Base-by-base conservation (phyloP, 53 echinoderm and acorn worm species). In the Paracentrotus lividus region DNA sequence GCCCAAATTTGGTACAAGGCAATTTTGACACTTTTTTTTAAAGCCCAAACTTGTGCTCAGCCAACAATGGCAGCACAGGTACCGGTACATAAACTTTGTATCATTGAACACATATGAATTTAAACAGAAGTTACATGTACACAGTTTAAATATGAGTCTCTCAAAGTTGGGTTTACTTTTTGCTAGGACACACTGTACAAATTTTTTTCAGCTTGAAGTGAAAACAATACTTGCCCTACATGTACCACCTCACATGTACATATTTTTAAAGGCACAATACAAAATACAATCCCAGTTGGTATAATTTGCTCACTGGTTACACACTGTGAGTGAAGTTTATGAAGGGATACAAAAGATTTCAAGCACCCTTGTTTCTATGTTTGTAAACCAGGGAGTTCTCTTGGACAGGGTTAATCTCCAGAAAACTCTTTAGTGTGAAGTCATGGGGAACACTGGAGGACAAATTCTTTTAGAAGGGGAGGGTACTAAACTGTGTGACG, bases 361-460 rank as follows among this genome's bases (percentile, higher is more conserved):
- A 72, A 72, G 72, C 72, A 72, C 40, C n/a, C 36, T 69, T 69
- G 69, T 40, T 69, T 40, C 10, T 64, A 10, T n/a, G n/a, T 64
- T 64, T 64, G 64, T 8, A 5, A 29, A 61, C 61, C 64, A 64
- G 58, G 18, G 49, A 10, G 10, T 5, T 10, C 6, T 49, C 10
- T 7, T 49, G 57, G 57, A 57, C 7, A 21, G 10, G 64, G 29
- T 4, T 72, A 72, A 72, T 72, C 72, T 20, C 15, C 40, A 40
- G 27, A 40, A 38, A 36, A 69, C 21, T 7, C 40, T 38, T 72
- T 72, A 4, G 0, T 6, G 40, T 18, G 36, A 72, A 72, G 36
- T 72, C 72, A 72, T 72, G 72, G 72, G 72, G 72, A 72, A 72
- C 72, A 67, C 36, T 8, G 18, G 8, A 8, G 64, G 29, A 72